Evolutionary conservation across 2,888 invertebrate genomes (phyloP), one percentile per base, ranked within the genome.

Genomic region (Fabriciana adippe): DNA sequence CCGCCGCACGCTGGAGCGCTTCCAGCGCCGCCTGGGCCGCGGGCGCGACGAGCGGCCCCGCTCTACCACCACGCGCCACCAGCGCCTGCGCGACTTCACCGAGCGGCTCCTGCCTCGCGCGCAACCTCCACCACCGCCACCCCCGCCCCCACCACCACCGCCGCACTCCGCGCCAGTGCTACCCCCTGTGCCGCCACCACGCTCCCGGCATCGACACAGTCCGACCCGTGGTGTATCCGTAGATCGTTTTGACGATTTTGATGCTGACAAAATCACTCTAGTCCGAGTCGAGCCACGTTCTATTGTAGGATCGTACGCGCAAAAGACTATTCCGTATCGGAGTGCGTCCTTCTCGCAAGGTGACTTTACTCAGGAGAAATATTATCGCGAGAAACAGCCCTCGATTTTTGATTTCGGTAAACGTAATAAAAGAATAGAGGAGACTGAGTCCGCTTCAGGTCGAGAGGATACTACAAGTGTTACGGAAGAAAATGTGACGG

Each of bases 321-420:
- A 95, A 79, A 94, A 95, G 79, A 94, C 94, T 70, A 94, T 95
- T 76, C 96, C 97, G 2, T 96, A 95, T 81, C 94, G 97, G 51
- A 97, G 97, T 80, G 97, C 97, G 6, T 97, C 97, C 8, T 97
- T 97, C 81, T 97, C 97, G 0, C 97, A 97, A 87, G 96, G 96
- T 71, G 97, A 97, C 84, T 96, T 95, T 78, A 92, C 94, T 0
- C 94, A 94, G 64, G 95, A 95, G 72, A 89, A 90, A 70, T 84
- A 90, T 71, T 90, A 88, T 69, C 82, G 87, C 72, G 80, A 87
- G 74, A 78, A 91, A 75, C 84, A 86, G 72, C 88, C 83, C 15
- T 90, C 92, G 14, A 86, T 89, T 67, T 91, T 92, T 68, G 90
- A 92, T 75, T 92, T 92, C 73, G 92, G 81, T 56, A 90, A 81